phyloP scores from a whole-genome alignment of 2,888 invertebrate species.

The Campaea margaritaria region DNA sequence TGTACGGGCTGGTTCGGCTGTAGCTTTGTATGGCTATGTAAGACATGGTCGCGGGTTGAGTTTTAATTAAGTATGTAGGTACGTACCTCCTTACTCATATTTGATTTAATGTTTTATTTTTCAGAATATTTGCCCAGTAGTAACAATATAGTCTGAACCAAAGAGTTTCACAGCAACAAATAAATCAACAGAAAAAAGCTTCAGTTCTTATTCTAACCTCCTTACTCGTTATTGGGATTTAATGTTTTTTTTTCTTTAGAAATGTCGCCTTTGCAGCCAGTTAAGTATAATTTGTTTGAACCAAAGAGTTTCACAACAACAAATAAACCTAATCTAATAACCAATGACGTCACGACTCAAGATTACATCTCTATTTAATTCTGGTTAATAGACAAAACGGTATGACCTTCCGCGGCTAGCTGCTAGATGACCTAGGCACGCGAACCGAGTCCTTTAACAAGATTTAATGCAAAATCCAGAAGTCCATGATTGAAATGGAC shows the following conservation, averaged over 20 bases:
- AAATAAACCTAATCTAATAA: constrained; percentile 8
- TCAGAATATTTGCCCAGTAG: too few relatives aligned
- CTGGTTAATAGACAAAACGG: constrained; percentile 23
- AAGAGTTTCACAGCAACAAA: too few relatives aligned
- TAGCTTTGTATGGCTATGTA: constrained; percentile 22
- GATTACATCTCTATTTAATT: constrained; percentile 26
- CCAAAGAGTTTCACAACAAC: neutral
- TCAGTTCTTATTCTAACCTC: too few relatives aligned
- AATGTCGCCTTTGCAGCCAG: too few relatives aligned
- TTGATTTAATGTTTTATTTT: too few relatives aligned
- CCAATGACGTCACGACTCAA: constrained; percentile 10
- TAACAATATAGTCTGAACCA: too few relatives aligned
- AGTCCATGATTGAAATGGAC: constrained; percentile 17
- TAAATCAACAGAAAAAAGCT: too few relatives aligned
- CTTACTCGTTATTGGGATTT: too few relatives aligned
- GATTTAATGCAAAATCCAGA: constrained; percentile 15
- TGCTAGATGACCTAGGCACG: constrained; percentile 26
- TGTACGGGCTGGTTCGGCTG: constrained; percentile 8
- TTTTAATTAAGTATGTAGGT: neutral
- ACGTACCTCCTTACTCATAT: too few relatives aligned
- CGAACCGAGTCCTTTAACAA: constrained; percentile 15
- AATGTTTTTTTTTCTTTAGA: too few relatives aligned
- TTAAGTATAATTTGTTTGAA: neutral
- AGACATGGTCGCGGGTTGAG: constrained; percentile 12
- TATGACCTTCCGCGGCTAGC: constrained; percentile 17